phyloP scores from a whole-genome alignment of 2,113 vertebrate genomes.

The Sorex araneus region DNA sequence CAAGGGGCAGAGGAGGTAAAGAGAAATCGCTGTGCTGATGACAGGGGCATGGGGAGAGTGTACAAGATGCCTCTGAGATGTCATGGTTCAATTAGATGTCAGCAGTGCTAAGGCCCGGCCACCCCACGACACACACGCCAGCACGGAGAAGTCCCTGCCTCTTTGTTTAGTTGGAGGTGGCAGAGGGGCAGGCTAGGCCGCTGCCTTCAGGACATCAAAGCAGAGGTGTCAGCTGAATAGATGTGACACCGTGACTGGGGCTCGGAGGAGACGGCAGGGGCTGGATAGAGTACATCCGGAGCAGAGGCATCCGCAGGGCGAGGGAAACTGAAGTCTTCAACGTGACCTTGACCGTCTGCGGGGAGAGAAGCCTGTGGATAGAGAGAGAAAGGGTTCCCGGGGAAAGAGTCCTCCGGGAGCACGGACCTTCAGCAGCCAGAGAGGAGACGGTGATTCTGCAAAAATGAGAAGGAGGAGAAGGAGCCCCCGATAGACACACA shows the following conservation, averaged over 20 bases:
- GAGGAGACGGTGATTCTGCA: background rate
- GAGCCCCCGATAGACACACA: background rate
- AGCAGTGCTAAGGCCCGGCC: background rate
- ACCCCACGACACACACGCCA: background rate
- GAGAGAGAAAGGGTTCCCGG: background rate
- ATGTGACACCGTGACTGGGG: background rate
- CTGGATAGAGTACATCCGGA: background rate
- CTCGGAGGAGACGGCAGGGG: background rate
- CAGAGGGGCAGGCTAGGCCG: background rate
- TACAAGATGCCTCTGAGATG: background rate
- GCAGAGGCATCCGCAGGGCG: background rate
- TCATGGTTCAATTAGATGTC: accelerated
- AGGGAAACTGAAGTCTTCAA: background rate
- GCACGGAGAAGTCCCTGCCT: background rate
- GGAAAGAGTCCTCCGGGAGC: background rate
- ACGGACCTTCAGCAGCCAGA: background rate
- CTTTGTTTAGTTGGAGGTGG: background rate
- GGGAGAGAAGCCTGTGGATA: background rate
- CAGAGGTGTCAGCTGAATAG: background rate
- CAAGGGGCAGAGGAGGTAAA: too few relatives aligned
- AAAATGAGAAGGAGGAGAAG: background rate
- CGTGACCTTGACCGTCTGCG: background rate
- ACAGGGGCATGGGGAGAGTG: too few relatives aligned
- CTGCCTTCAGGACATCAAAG: slow-evolving; percentile 12
- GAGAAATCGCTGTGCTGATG: too few relatives aligned